These are phyloP conservation scores for Ganaspis brasiliensis DNA, from an alignment of 2,888 invertebrate genomes.

Conservation along the genomic window DNA sequence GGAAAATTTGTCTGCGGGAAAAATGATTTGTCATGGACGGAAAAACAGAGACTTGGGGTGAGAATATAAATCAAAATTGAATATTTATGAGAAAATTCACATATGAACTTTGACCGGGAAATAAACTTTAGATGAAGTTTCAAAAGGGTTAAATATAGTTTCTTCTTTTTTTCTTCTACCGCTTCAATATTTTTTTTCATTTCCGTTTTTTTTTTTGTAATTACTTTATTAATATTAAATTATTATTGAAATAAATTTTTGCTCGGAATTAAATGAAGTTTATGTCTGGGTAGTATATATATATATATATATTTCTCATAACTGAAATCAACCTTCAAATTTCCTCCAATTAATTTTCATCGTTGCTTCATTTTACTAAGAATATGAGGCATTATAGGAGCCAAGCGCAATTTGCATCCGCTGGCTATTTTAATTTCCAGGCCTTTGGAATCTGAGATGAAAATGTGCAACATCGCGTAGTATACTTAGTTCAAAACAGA, in stretches of 20 bases:
- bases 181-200: no score
- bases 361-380: constrained; percentile 14
- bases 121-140: no score
- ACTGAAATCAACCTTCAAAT: not conserved
- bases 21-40: constrained; percentile 43
- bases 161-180: no score
- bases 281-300: no score
- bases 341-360: not conserved
- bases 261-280: no score
- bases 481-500: constrained; percentile 42
- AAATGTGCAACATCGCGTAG: constrained; percentile 37
- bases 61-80: not conserved
- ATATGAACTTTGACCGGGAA: no score
- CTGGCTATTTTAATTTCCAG: constrained; percentile 43
- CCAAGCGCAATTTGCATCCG: constrained; percentile 41
- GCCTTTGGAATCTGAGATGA: constrained; percentile 39
- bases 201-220: no score
- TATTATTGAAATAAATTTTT: not conserved
- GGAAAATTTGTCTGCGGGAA: constrained; percentile 41
- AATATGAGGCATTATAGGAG: constrained; percentile 27
- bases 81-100: constrained; percentile 21
- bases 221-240: no score
- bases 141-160: no score
- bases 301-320: no score
- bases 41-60: not conserved